These are phyloP conservation scores for Pristionchus fissidentatus DNA, from an alignment of 2,888 invertebrate genomes.

Conservation along the genomic window DNA sequence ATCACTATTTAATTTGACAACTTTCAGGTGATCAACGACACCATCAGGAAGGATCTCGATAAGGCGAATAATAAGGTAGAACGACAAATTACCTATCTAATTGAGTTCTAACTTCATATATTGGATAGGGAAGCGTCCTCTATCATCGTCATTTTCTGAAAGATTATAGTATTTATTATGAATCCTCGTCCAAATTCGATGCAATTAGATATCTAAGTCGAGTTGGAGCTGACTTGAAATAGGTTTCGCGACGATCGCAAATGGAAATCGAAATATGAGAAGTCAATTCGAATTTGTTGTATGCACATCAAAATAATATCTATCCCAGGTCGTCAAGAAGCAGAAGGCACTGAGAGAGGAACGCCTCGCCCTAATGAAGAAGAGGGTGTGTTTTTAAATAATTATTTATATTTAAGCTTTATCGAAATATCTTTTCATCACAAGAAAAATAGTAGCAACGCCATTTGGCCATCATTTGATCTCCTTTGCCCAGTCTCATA, in stretches of 20 bases:
- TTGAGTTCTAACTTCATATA: background rate
- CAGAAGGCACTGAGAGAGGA: constrained; percentile 78
- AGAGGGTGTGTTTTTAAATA: constrained; percentile 66
- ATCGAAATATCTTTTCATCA: background rate
- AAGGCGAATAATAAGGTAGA: constrained; percentile 76
- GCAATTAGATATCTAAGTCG: too few species aligned
- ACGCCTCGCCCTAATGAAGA: constrained; percentile 78
- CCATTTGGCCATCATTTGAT: too few species aligned
- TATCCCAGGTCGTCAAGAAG: constrained; percentile 74
- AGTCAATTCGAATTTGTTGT: background rate
- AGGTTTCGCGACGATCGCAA: too few species aligned
- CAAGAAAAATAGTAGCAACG: too few species aligned
- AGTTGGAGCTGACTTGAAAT: too few species aligned
- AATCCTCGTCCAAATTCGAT: too few species aligned
- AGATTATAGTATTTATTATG: too few species aligned
- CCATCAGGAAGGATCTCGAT: constrained; percentile 78
- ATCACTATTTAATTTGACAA: constrained; percentile 74
- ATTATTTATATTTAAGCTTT: background rate
- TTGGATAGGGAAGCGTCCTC: too few species aligned
- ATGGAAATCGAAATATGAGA: too few species aligned
- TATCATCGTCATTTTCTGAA: too few species aligned
- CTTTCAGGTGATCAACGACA: constrained; percentile 77
- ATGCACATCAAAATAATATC: background rate
- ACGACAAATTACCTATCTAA: background rate
- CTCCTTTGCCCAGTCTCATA: background rate